Evolutionary conservation across 2,797 vertebrate genomes (phyloP).

Genomic region (Artibeus lituratus): DNA sequence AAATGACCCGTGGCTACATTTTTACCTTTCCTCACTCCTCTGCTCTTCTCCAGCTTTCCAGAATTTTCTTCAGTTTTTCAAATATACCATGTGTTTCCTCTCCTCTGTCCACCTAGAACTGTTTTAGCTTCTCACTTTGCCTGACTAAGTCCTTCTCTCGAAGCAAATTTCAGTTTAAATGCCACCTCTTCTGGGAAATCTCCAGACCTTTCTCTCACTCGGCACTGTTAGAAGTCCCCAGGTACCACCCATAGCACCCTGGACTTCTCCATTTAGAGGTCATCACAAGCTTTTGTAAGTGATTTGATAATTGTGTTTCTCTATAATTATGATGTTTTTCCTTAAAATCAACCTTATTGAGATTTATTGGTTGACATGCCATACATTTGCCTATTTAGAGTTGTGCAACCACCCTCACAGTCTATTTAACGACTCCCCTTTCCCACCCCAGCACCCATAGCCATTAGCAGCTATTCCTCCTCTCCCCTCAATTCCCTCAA

Average conservation of each 20-base stretch:
- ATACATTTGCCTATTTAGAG: neutral
- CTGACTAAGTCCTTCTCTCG: neutral
- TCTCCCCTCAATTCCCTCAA: neutral
- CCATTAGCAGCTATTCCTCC: neutral
- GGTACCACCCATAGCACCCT: neutral
- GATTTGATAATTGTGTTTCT: neutral
- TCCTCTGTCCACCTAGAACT: neutral
- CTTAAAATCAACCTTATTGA: neutral
- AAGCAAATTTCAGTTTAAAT: neutral
- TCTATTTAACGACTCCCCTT: neutral
- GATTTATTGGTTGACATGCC: neutral
- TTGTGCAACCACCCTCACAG: neutral
- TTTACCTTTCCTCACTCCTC: neutral
- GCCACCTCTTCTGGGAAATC: neutral
- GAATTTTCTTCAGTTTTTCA: slow-evolving; percentile 8
- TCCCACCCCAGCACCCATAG: no score
- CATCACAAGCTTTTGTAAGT: neutral
- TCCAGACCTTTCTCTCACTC: neutral
- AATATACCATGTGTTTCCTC: neutral
- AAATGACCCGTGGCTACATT: neutral
- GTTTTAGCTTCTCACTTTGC: slow-evolving; percentile 18
- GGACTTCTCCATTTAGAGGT: neutral
- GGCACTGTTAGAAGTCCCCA: neutral
- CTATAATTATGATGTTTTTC: neutral
- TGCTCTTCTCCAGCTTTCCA: neutral